Conservation (phyloP, 2,888 invertebrate genomes). For the Phengaris arion region DNA sequence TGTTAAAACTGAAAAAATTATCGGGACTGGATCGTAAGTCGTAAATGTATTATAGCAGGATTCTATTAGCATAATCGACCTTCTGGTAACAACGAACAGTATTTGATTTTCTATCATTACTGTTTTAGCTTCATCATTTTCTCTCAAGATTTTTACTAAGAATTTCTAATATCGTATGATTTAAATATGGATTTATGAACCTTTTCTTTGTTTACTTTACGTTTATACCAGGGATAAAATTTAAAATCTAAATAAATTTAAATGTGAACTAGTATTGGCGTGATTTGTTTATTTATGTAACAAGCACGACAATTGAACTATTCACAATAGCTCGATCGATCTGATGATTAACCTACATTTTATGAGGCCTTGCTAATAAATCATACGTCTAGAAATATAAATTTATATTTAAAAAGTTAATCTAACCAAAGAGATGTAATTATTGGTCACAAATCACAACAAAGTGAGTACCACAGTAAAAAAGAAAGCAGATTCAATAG, state of each 20-base stretch:
- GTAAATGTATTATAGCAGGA: too few species aligned
- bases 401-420: neutral
- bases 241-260: neutral
- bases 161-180: too few species aligned
- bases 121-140: too few species aligned
- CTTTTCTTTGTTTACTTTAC: too few species aligned
- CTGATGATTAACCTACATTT: neutral
- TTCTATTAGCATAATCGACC: too few species aligned
- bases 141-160: too few species aligned
- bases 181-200: too few species aligned
- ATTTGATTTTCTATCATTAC: too few species aligned
- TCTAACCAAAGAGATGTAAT: neutral
- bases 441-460: neutral
- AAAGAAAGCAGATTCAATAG: neutral
- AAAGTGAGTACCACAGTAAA: neutral
- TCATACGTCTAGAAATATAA: constrained; percentile 12
- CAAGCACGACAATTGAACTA: neutral
- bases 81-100: too few species aligned
- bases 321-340: constrained; percentile 17
- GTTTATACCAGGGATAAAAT: neutral
- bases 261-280: neutral
- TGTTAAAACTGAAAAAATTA: too few species aligned
- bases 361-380: constrained; percentile 12
- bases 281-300: neutral
- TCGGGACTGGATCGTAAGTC: too few species aligned